A percentile compares a stretch with the other conserved stretches of the same genome.
These are phyloP conservation scores for Heliconius sara DNA, from an alignment of 2,888 invertebrate genomes.

Conservation along the genomic window DNA sequence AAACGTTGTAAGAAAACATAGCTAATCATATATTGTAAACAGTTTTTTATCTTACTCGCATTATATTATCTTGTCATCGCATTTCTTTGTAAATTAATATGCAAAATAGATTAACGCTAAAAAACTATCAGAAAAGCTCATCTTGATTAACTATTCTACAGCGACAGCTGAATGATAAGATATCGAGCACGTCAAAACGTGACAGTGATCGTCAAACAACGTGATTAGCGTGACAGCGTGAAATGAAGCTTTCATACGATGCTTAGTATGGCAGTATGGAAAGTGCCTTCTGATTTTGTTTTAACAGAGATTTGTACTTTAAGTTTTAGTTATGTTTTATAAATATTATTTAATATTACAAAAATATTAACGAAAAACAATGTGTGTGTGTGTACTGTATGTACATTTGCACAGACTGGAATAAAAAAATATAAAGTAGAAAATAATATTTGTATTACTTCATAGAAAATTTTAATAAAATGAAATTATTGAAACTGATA, in stretches of 20 bases:
- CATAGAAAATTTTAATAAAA: too few relatives aligned
- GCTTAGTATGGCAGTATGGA: conserved; percentile 4
- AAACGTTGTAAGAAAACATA: not conserved
- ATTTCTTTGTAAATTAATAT: not conserved
- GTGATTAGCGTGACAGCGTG: conserved; percentile 42
- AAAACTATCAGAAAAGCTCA: conserved; percentile 13
- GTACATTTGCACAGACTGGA: too few relatives aligned
- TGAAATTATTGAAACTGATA: too few relatives aligned
- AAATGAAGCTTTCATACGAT: conserved; percentile 23
- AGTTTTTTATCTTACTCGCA: not conserved
- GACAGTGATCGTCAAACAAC: conserved; percentile 32
- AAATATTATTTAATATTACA: too few relatives aligned
- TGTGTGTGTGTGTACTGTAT: too few relatives aligned
- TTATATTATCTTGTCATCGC: not conserved
- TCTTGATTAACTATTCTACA: conserved; percentile 32
- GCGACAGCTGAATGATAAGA: conserved; percentile 29
- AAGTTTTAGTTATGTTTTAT: too few relatives aligned
- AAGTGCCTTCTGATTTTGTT: not conserved
- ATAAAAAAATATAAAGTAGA: too few relatives aligned
- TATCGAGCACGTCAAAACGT: conserved; percentile 30
- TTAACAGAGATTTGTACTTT: not conserved
- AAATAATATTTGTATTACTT: too few relatives aligned
- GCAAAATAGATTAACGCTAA: not conserved
- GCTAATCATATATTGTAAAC: not conserved
- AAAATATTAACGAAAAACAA: too few relatives aligned